Base-by-base conservation (phyloP, 1,140 invertebrate genomes). In the Manduca sexta region DNA sequence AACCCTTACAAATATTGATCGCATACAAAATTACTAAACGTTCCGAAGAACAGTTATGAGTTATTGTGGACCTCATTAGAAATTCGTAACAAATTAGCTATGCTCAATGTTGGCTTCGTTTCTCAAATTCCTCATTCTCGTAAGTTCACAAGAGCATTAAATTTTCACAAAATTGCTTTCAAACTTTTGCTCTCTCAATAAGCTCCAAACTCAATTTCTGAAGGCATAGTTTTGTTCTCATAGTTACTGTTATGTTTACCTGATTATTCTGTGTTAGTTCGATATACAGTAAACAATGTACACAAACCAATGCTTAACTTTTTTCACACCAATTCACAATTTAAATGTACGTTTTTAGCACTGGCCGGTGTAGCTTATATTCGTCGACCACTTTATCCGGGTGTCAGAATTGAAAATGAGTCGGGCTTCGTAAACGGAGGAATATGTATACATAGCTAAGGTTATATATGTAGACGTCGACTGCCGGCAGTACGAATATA, bases 371-470 rank as follows among this genome's bases (percentile, higher is more conserved):
- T 46, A 50, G 64, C 65, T 64, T 70, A 69, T 68, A 60, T 64
- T 64, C 56, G 49, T 53, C 55, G 60, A 62, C 63, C 68, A 73
- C 66, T 73, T 78, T 77, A 75, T 74, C 60, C 69, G 60, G 49
- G 65, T 80, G 77, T 82, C 78, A 76, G 75, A 81, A 75, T 84
- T 81, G 64, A 69, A 78, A 81, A 84, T 84, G 72, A 81, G 71
- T 53, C 45, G 48, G 46, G 60, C 69, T 64, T 68, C 60, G 66
- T 75, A 81, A 79, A 76, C 73, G 64, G 74, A 72, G 66, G 11
- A 11, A n/a, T 40, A 5, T 18, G 15, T 21, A 17, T 64, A 74
- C 68, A 73, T 56, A 60, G 64, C 66, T 47, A 60, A 69, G 64
- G 48, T 58, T 70, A 70, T 66, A 72, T 49, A 56, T 61, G 40